Conservation (phyloP, 2,113 vertebrate species). For the Dicrurus megarhynchus region DNA sequence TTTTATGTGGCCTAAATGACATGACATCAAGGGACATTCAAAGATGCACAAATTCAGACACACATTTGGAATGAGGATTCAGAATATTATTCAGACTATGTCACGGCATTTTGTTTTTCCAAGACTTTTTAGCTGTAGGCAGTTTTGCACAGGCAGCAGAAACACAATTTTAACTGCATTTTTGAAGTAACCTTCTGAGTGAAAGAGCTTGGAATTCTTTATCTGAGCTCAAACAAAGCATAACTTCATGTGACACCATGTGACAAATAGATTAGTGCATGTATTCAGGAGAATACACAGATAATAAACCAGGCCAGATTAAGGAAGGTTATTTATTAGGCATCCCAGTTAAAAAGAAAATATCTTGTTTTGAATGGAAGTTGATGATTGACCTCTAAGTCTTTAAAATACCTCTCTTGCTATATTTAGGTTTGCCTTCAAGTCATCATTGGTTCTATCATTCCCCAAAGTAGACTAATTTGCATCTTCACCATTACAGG, state of each 20-base stretch:
- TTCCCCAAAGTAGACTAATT: constrained; percentile 25
- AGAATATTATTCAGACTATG: neutral
- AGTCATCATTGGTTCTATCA: neutral
- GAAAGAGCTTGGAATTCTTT: neutral
- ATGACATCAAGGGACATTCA: neutral
- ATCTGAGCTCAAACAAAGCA: neutral
- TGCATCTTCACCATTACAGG: neutral
- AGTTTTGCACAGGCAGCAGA: neutral
- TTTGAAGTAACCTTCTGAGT: neutral
- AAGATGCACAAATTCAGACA: neutral
- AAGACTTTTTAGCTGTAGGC: neutral
- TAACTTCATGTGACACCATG: neutral
- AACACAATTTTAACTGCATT: neutral
- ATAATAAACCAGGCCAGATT: neutral
- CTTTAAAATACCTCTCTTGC: neutral
- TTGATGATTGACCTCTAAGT: constrained; percentile 42
- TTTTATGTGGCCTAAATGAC: neutral
- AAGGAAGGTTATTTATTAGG: constrained; percentile 17
- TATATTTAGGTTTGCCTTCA: constrained; percentile 49
- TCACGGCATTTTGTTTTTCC: neutral
- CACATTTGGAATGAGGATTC: neutral
- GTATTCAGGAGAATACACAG: neutral
- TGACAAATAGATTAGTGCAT: neutral
- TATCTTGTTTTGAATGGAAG: constrained; percentile 24
- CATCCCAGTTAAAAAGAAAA: constrained; percentile 1